A percentile compares a stretch with the other conserved stretches of the same genome.
Conservation (phyloP, 64 coral and sea anemone species). For the Montipora foliosa region DNA sequence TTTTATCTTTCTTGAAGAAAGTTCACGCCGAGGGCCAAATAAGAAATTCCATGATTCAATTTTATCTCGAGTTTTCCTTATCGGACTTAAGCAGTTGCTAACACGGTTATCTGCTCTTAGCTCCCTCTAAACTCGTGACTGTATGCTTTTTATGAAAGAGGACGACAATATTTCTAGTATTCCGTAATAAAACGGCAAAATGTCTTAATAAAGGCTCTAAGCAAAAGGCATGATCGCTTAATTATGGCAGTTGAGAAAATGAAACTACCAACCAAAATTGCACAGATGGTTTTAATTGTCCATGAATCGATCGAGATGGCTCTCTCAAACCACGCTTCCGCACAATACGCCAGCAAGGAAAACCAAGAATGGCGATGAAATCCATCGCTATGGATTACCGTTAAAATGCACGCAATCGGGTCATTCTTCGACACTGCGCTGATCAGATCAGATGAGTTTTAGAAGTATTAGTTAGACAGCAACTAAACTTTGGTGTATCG, state of each 20-base stretch:
- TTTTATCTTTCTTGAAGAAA: neutral
- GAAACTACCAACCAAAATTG: neutral
- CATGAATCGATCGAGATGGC: neutral
- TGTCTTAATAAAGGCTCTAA: neutral
- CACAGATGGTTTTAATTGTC: neutral
- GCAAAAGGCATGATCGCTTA: neutral
- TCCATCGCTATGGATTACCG: neutral
- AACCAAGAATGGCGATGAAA: constrained; percentile 26
- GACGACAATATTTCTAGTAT: neutral
- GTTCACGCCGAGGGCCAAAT: constrained; percentile 17
- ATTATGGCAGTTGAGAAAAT: neutral
- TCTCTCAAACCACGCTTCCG: constrained; percentile 1
- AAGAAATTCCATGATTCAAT: constrained; percentile 4
- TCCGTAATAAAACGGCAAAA: neutral
- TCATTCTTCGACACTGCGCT: neutral
- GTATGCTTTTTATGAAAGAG: neutral
- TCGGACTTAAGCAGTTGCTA: neutral
- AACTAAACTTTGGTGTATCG: neutral
- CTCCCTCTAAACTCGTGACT: neutral
- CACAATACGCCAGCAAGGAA: constrained; percentile 5
- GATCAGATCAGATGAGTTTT: constrained; percentile 12
- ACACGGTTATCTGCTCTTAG: neutral
- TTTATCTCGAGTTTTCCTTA: neutral
- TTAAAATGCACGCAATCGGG: constrained; percentile 28
- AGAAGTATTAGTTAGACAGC: neutral